These are phyloP conservation scores for Carettochelys insculpta DNA, from an alignment of 2,113 vertebrate species.

Conservation along the genomic window DNA sequence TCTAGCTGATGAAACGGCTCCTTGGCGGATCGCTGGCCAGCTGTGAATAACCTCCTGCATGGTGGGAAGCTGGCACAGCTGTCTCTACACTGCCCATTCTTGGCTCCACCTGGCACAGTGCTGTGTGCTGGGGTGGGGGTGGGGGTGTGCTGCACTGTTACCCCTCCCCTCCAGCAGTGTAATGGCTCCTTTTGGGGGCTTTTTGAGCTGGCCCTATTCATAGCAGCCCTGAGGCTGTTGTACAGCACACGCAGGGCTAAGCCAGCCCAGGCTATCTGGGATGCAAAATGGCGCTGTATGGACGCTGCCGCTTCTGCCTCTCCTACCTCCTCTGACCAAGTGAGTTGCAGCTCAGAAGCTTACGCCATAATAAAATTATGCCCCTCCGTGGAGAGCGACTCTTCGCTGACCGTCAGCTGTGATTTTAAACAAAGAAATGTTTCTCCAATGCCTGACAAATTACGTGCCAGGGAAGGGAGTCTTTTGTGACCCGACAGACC, in stretches of 20 bases:
- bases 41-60: not conserved
- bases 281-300: fast-evolving
- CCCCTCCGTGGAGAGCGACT: not conserved
- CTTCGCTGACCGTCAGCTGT: not conserved
- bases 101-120: not conserved
- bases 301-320: not conserved
- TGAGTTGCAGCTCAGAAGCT: no score
- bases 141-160: not conserved
- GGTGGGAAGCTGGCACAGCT: no score
- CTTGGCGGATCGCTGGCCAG: not conserved
- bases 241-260: not conserved
- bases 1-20: not conserved
- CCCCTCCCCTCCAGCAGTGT: no score
- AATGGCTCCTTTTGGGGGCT: not conserved
- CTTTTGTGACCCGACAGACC: not conserved
- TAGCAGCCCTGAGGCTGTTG: not conserved
- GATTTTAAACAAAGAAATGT: not conserved
- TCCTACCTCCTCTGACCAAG: no score
- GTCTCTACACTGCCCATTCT: fast-evolving
- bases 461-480: not conserved
- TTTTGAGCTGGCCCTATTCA: not conserved
- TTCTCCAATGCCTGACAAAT: not conserved
- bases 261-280: not conserved
- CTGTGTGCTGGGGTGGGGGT: fast-evolving
- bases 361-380: no score